Evolutionary conservation across 2,797 vertebrate genomes (phyloP), one percentile per base, ranked within the genome.

Genomic region (Typhlichthys subterraneus): DNA sequence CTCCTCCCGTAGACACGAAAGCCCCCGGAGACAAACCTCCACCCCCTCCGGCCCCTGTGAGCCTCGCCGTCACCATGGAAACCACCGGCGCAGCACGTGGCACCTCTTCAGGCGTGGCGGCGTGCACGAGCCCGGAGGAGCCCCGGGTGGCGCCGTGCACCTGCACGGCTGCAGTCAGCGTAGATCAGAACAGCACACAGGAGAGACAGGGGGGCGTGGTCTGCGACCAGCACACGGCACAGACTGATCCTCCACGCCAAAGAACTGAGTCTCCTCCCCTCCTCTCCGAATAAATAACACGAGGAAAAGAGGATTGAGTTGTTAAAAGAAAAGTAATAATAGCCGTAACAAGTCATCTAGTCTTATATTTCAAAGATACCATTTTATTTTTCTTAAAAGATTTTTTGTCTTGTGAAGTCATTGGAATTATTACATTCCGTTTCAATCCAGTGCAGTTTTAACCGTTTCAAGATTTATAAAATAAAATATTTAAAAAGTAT

Each of bases 241-340:
- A 88, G 77, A 85, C 81, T 85, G 88, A 91, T 77, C 77, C 86
- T 70, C 46, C 84, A 89, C 90, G 94, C 90, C 92, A 93, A 93
- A 94, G 93, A 92, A 69, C 84, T 89, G 88, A 87, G n/a, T 65
- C 77, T 69, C 70, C 47, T 2, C 7, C 12, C 2, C 85, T 77
- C 75, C 48, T 0, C 55, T 73, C 74, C 61, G 69, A 88, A 70
- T 85, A 78, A 90, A 88, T 53, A 9, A 68, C 56, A 47, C 53
- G 15, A 64, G 55, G 52, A 63, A 29, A 49, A 51, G 50, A 62
- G 52, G 13, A 42, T 9, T 9, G 38, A 7, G 38, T 42, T 42
- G 38, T 42, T 8, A 42, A 42, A 42, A 42, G 9, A 42, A 38
- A 9, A 38, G 5, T 42, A 4, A 29, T 29, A 29, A 29, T 29